These are phyloP conservation scores for Troides aeacus DNA, from an alignment of 2,888 invertebrate species.

Conservation along the genomic window DNA sequence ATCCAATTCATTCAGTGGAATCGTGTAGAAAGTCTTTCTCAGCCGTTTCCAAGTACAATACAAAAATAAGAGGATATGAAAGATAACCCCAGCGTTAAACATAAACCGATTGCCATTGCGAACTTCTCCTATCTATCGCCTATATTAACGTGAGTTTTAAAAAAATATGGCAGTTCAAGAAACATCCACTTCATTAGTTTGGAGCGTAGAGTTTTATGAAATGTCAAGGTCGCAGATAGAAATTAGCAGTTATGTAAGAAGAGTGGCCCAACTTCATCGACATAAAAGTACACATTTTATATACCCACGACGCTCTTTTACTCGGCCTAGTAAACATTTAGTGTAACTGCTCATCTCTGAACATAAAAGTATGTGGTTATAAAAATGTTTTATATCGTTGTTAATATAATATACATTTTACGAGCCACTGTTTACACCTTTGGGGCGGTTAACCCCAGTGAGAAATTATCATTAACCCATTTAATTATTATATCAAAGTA, in stretches of 20 bases:
- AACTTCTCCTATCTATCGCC: no score
- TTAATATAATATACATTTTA: conserved; percentile 30
- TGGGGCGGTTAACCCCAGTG: neutral
- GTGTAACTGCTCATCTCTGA: conserved; percentile 28
- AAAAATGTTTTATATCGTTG: conserved; percentile 30
- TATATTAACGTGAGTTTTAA: no score
- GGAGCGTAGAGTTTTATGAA: neutral
- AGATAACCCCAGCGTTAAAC: no score
- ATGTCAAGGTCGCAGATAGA: neutral
- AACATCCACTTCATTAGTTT: neutral
- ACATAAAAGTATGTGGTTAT: conserved; percentile 30
- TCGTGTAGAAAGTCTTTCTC: no score
- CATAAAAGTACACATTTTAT: conserved; percentile 13
- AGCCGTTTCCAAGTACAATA: no score
- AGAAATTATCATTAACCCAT: conserved; percentile 5
- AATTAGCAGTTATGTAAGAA: neutral
- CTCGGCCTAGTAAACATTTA: conserved; percentile 24
- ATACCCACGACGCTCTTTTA: conserved; percentile 3
- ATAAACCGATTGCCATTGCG: no score
- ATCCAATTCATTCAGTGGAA: no score
- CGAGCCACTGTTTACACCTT: conserved; percentile 31
- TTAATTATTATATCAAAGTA: conserved; percentile 15
- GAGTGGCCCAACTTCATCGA: neutral
- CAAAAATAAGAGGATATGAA: no score
- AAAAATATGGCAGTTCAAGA: neutral